Percentiles rank a stretch among this genome's conserved stretches.
These are phyloP conservation scores for Cyrtodaria siliqua DNA, from an alignment of 2,888 invertebrate species.

Conservation along the genomic window DNA sequence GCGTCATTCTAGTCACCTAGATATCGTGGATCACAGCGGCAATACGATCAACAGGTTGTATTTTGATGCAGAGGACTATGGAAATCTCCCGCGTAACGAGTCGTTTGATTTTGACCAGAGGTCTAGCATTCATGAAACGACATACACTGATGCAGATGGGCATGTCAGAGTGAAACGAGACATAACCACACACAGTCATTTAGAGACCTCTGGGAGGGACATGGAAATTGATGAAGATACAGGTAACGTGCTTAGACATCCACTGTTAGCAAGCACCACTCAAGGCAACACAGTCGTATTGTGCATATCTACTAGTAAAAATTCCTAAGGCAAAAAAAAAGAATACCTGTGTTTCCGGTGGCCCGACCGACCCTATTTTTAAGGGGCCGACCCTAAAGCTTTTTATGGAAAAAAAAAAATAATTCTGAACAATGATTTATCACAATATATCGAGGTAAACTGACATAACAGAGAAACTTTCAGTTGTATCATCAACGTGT, in stretches of 20 bases:
- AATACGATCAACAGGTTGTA: conserved; percentile 43
- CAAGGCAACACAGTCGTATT: too few species aligned
- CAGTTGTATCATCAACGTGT: too few species aligned
- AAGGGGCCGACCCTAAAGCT: too few species aligned
- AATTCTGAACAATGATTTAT: too few species aligned
- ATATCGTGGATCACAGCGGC: conserved; percentile 54
- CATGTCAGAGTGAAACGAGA: conserved; percentile 29
- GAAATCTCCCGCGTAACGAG: conserved; percentile 43
- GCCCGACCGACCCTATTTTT: too few species aligned
- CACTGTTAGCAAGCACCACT: too few species aligned
- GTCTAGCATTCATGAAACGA: conserved; percentile 32
- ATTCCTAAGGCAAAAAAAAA: too few species aligned
- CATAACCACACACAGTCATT: conserved; percentile 33
- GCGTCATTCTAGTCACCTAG: conserved; percentile 54
- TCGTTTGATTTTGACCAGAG: conserved; percentile 46
- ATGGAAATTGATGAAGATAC: conserved; percentile 7
- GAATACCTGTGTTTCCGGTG: too few species aligned
- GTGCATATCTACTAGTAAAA: too few species aligned
- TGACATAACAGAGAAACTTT: too few species aligned
- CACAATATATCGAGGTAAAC: too few species aligned
- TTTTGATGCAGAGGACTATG: conserved; percentile 43
- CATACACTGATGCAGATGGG: conserved; percentile 22
- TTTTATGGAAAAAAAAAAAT: too few species aligned
- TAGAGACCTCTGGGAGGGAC: conserved; percentile 37
- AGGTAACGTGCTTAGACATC: neutral